Evolutionary conservation across 2,797 vertebrate genomes (phyloP), one percentile per base, ranked within the genome.

Genomic region (Micrastur ruficollis): DNA sequence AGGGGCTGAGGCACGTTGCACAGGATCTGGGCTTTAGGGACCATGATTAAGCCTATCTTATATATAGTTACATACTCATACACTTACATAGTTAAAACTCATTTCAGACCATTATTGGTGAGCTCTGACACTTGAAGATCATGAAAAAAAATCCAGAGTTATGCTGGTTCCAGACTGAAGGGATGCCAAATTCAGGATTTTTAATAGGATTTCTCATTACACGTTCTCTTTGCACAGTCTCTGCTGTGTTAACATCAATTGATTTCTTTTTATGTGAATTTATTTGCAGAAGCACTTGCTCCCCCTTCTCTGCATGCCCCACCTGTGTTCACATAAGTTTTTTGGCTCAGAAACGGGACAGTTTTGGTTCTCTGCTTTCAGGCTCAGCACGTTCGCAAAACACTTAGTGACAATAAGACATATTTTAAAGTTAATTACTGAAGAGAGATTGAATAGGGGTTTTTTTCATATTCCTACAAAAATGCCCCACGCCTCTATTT

Each of bases 381-480:
- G 31, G 73, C 21, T 62, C 62, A n/a, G 34, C 13, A 38, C 31
- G 14, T 80, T 92, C 94, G 62, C 66, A 53, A 88, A 94, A 34
- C 7, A 4, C 27, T 84, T 42, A 29, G 65, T 67, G 80, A 80
- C 47, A 89, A 70, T 17, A 84, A 84, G 75, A 70, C 14, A 38
- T 27, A 70, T 85, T 92, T 89, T 80, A 21, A 91, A 90, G 29
- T 56, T 74, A 86, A 86, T 89, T 86, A 63, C 72, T 32, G 44
- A 86, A 94, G 19, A 78, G 63, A 81, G 11, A 75, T 22, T 25
- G 38, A 88, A 93, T 50, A 36, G 22, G 29, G 9, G 9, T 2
- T 8, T 44, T 79, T 71, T 93, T 75, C 65, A 79, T 84, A 88
- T 90, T 87, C 61, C 62, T 97, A 58, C 55, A 89, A 93, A 91